These are phyloP conservation scores for Machimus atricapillus DNA, from an alignment of 2,888 invertebrate genomes.

Conservation along the genomic window DNA sequence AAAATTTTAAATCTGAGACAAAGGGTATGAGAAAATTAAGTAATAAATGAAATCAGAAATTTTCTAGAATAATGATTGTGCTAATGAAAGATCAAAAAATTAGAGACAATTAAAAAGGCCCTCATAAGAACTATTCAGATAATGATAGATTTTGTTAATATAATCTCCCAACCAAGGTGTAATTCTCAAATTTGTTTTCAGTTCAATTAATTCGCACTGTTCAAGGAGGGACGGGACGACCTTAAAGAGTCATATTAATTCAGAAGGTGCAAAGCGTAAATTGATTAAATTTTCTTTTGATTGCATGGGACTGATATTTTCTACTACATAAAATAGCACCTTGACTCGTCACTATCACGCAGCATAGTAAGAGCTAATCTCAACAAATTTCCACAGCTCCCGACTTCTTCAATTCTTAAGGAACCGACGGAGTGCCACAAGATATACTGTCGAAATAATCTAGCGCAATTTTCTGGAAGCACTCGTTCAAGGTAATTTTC, in stretches of 20 bases:
- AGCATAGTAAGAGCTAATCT: not conserved
- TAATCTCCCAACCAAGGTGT: not conserved
- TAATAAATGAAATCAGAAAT: too few species aligned
- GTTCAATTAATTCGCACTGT: not conserved
- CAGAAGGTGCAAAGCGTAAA: not conserved
- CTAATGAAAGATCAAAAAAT: too few species aligned
- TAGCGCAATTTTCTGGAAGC: not conserved
- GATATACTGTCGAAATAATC: constrained; percentile 1
- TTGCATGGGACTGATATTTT: not conserved
- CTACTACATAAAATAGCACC: not conserved
- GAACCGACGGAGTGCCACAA: not conserved
- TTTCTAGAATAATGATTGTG: too few species aligned
- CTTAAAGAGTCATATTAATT: not conserved
- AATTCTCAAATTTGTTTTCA: not conserved
- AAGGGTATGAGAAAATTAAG: too few species aligned
- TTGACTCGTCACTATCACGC: not conserved
- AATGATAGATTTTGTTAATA: too few species aligned
- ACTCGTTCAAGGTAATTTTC: constrained; percentile 18
- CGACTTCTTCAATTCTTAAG: not conserved
- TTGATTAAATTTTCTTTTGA: not conserved
- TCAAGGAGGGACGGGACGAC: not conserved
- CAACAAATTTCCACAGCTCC: not conserved
- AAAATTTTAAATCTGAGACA: too few species aligned
- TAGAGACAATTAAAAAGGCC: too few species aligned
- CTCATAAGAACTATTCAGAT: too few species aligned